Percentiles rank a stretch among this genome's conserved stretches.
Conservation (phyloP, 2,797 vertebrate genomes). For the Pseudopleuronectes americanus region DNA sequence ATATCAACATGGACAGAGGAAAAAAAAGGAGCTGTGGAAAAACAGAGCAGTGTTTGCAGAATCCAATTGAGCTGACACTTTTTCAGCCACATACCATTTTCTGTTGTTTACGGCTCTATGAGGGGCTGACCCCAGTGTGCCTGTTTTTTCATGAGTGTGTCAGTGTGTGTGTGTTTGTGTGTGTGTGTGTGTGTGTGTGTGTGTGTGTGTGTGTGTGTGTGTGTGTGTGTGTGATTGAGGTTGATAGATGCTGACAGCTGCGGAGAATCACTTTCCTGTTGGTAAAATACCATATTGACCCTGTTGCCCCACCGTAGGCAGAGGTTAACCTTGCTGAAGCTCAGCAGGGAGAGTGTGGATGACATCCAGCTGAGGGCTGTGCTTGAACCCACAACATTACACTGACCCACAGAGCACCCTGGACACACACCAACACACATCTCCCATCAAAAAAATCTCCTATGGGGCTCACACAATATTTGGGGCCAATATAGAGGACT, state of each 20-base stretch:
- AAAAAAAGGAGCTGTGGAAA: conserved; percentile 71
- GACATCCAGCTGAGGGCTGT: conserved; percentile 66
- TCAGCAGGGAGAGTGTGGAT: conserved; percentile 56
- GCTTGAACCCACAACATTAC: conserved; percentile 60
- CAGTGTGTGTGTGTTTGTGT: conserved; percentile 41
- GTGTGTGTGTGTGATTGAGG: conserved; percentile 67
- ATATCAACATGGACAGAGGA: conserved; percentile 78
- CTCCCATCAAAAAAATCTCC: conserved; percentile 17
- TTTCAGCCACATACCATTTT: conserved; percentile 79
- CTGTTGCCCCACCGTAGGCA: conserved; percentile 75
- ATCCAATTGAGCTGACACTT: conserved; percentile 79
- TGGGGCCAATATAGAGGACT: conserved; percentile 23
- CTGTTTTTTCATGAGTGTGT: conserved; percentile 41
- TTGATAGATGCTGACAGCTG: conserved; percentile 89
- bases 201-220: conserved; percentile 25
- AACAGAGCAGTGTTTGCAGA: conserved; percentile 71
- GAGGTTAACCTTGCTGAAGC: conserved; percentile 61
- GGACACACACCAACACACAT: conserved; percentile 49
- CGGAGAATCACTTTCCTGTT: conserved; percentile 89
- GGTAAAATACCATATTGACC: conserved; percentile 86
- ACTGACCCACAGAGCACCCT: conserved; percentile 45
- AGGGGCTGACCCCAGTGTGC: conserved; percentile 64
- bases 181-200: conserved; percentile 31
- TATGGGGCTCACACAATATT: background rate
- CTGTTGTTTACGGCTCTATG: conserved; percentile 80